These are phyloP conservation scores for Metopolophium dirhodum DNA, from an alignment of 1,140 invertebrate genomes.

Conservation along the genomic window DNA sequence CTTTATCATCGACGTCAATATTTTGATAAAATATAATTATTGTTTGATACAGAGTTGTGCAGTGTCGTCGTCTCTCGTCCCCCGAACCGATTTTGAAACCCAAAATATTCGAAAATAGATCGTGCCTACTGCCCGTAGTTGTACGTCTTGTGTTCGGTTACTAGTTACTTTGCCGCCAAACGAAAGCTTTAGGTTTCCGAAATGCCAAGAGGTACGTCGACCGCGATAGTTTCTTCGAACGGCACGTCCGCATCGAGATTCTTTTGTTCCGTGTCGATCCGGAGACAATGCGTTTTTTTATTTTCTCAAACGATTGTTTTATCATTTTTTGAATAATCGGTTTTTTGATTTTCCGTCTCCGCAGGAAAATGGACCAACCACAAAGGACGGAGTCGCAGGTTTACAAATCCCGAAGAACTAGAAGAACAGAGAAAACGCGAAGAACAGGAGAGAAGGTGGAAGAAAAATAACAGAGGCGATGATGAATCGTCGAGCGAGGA, in stretches of 20 bases:
- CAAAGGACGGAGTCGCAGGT: constrained; percentile 89
- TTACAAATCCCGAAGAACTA: constrained; percentile 92
- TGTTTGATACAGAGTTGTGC: background rate
- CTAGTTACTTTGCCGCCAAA: background rate
- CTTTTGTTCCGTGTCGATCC: background rate
- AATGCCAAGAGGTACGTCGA: constrained; percentile 45
- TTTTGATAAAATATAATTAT: constrained; percentile 37
- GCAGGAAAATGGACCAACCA: constrained; percentile 87
- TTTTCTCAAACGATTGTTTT: background rate
- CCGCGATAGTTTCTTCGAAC: background rate
- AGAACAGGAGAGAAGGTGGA: constrained; percentile 73
- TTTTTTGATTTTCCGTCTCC: constrained; percentile 60
- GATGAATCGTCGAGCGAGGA: constrained; percentile 49
- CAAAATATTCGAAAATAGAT: background rate
- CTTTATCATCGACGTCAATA: constrained; percentile 52
- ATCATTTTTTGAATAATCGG: background rate
- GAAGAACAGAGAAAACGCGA: constrained; percentile 84
- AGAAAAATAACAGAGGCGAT: constrained; percentile 64
- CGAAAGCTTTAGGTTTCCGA: background rate
- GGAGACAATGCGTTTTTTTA: background rate
- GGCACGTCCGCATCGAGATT: background rate
- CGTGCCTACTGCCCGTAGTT: background rate
- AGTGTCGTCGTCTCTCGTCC: background rate
- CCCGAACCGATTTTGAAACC: background rate
- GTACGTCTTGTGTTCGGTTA: background rate